A percentile compares a stretch with the other conserved stretches of the same genome.
These are phyloP conservation scores for Sphinx pinastri DNA, from an alignment of 2,888 invertebrate species.

Conservation along the genomic window DNA sequence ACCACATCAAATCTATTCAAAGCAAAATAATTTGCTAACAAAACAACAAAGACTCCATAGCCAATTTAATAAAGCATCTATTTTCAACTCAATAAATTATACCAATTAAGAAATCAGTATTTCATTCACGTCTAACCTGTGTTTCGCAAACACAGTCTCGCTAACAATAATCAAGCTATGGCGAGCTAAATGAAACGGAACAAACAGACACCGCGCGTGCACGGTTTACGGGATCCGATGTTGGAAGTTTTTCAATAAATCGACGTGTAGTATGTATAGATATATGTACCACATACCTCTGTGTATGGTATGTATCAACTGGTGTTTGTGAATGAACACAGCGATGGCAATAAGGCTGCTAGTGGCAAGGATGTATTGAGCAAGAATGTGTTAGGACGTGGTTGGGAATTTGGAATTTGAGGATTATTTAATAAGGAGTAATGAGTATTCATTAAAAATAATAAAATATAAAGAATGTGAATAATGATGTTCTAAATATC, in stretches of 20 bases:
- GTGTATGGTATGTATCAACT: neutral
- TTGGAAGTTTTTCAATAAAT: constrained; percentile 10
- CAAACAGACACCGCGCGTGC: neutral
- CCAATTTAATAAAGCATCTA: neutral
- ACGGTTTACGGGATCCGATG: neutral
- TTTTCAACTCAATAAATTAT: too few relatives aligned
- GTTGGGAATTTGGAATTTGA: too few relatives aligned
- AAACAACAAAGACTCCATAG: neutral
- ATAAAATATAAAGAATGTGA: too few relatives aligned
- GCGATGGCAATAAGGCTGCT: too few relatives aligned
- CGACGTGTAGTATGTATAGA: neutral
- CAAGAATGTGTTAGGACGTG: too few relatives aligned
- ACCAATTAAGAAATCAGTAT: constrained; percentile 1
- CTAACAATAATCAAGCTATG: constrained; percentile 6
- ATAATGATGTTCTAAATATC: too few relatives aligned
- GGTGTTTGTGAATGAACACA: neutral
- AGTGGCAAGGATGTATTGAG: too few relatives aligned
- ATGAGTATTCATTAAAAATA: too few relatives aligned
- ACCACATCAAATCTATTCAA: too few relatives aligned
- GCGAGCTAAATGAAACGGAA: neutral
- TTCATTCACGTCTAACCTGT: neutral
- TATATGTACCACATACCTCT: neutral
- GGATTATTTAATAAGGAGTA: too few relatives aligned
- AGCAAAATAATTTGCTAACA: neutral
- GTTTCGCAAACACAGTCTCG: neutral